Evolutionary conservation across 1,140 invertebrate genomes (phyloP), one percentile per base, ranked within the genome.

Genomic region (Batillaria attramentaria): DNA sequence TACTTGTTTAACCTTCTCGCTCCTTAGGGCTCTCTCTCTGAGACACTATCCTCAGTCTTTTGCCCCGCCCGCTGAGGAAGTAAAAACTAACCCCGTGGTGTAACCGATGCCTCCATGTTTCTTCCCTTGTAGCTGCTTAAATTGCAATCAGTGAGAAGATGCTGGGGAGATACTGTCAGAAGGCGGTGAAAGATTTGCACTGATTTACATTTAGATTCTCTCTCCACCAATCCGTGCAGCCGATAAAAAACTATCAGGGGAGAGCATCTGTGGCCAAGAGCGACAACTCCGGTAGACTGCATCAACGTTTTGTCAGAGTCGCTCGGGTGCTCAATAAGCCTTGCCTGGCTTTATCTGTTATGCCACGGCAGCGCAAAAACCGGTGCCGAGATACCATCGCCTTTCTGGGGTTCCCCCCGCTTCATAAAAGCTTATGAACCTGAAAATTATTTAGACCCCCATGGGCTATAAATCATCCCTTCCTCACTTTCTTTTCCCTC

Each of bases 181-280:
- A 60, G 4, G 57, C 57, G 57, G 4, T 20, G 57, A 60, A 60
- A 60, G 57, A 60, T 60, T 24, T n/a, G 6, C 31, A 5, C 57
- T 24, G 57, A 60, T 60, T 60, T 60, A 60, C 57, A 60, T 60
- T n/a, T 28, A 60, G 57, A 60, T 60, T n/a, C 57, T 60, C 31
- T 60, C 57, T 60, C 57, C 57, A 28, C 57, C 57, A 60, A 60
- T 60, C 57, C 5, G 20, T n/a, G 57, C 6, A 20, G 24, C 8
- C 57, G 57, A 60, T 60, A 60, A 60, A 60, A 28, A 20, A 60
- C n/a, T 60, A 60, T 60, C 57, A 60, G 4, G 57, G 24, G 57
- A 24, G 57, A 60, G 57, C 57, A 60, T 60, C 57, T 60, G 24
- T 20, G 24, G 5, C 57, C 5, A 60, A 6, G 24, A 60, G 31